Evolutionary conservation across 2,888 invertebrate species (phyloP).

Genomic region (Prenolepis imparis): DNA sequence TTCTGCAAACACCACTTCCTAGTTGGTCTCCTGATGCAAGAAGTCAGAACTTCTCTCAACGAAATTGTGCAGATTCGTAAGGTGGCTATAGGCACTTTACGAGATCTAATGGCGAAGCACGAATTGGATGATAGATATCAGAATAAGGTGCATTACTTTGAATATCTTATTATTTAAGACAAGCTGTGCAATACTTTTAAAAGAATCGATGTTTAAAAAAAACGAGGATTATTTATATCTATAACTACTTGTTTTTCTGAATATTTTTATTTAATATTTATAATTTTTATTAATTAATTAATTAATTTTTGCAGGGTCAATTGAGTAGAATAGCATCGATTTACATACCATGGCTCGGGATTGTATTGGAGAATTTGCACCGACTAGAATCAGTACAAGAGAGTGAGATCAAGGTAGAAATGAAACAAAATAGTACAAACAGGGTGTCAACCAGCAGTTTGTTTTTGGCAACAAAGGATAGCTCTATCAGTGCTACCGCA

Average conservation of each 20-base stretch:
- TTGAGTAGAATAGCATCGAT: slow-evolving; percentile 94
- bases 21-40: slow-evolving; percentile 94
- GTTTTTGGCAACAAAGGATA: slow-evolving; percentile 88
- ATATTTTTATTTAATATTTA: no score
- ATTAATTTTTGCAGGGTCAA: slow-evolving; percentile 87
- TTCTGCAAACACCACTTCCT: slow-evolving; percentile 97
- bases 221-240: slow-evolving; percentile 12
- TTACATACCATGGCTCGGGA: slow-evolving; percentile 96
- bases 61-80: slow-evolving; percentile 94
- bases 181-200: neutral
- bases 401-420: slow-evolving; percentile 83
- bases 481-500: slow-evolving; percentile 74
- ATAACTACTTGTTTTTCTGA: neutral
- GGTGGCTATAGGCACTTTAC: slow-evolving; percentile 92
- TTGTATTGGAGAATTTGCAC: slow-evolving; percentile 95
- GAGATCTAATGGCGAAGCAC: slow-evolving; percentile 97
- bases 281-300: no score
- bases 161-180: slow-evolving; percentile 9
- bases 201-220: neutral
- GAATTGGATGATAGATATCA: slow-evolving; percentile 97
- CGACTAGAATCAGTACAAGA: slow-evolving; percentile 88
- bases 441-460: slow-evolving; percentile 89
- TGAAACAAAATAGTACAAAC: slow-evolving; percentile 85
- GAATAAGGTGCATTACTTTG: slow-evolving; percentile 88
- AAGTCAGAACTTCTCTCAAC: slow-evolving; percentile 94